phyloP scores from a whole-genome alignment of 2,797 vertebrate species.

The Podargus strigoides region DNA sequence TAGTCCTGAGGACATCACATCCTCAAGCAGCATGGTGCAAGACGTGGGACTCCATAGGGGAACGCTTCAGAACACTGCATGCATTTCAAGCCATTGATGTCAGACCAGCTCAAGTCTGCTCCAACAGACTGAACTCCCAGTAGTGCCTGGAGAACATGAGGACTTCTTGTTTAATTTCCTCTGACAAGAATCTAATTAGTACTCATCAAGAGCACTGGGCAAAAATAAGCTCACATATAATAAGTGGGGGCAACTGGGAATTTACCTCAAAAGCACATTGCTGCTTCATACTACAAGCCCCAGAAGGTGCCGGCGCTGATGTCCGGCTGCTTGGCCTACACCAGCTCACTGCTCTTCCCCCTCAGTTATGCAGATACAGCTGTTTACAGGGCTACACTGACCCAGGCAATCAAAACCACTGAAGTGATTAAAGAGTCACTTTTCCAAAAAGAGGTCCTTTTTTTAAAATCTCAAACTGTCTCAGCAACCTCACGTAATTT shows the following conservation, averaged over 20 bases:
- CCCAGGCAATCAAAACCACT: background rate
- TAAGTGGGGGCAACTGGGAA: background rate
- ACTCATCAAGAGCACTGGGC: background rate
- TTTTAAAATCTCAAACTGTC: background rate
- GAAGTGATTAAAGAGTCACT: background rate
- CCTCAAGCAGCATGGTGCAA: fast-evolving
- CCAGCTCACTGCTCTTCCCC: background rate
- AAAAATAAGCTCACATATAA: background rate
- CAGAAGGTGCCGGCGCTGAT: background rate
- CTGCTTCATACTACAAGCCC: too few relatives aligned
- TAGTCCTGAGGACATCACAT: fast-evolving
- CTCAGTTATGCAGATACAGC: background rate
- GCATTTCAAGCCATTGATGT: background rate
- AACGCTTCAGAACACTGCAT: fast-evolving
- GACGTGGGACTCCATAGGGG: fast-evolving
- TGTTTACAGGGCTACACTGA: background rate
- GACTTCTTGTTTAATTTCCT: background rate
- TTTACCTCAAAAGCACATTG: background rate
- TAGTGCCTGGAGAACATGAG: background rate
- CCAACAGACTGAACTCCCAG: background rate
- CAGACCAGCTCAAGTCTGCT: background rate
- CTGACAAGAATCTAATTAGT: background rate
- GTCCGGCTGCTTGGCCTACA: background rate
- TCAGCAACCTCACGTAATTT: background rate
- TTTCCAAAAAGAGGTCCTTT: background rate